Percentiles rank a stretch among this genome's conserved stretches.
Evolutionary conservation across 2,797 vertebrate genomes (phyloP).

Genomic region (Myioborus melanocephalus): DNA sequence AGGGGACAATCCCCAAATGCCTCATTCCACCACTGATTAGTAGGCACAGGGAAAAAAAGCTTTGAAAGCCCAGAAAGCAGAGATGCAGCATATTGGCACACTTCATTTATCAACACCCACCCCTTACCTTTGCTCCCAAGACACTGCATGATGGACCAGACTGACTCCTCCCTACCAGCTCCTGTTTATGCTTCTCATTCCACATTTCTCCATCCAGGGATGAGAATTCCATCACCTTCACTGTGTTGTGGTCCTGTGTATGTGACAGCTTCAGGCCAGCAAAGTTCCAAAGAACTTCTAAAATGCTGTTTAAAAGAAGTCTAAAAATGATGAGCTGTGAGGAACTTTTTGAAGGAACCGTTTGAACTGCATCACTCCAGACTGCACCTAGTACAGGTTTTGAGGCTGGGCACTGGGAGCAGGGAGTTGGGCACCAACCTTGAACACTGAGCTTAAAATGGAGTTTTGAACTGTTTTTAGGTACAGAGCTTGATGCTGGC

Average conservation of each 20-base stretch:
- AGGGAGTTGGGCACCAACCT: neutral
- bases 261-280: neutral
- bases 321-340: neutral
- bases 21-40: neutral
- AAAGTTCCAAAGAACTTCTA: neutral
- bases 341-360: neutral
- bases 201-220: rapidly evolving
- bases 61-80: neutral
- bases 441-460: neutral
- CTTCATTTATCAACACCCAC: neutral
- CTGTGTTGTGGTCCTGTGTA: rapidly evolving
- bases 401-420: rapidly evolving
- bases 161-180: neutral
- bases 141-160: neutral
- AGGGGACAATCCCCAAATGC: neutral
- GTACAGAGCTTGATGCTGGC: neutral
- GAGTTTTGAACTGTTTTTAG: neutral
- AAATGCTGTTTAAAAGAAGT: neutral
- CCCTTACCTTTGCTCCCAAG: neutral
- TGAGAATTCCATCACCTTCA: neutral
- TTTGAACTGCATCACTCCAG: neutral
- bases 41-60: neutral
- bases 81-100: neutral
- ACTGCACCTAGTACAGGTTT: rapidly evolving
- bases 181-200: neutral